Conservation (phyloP, 2,113 vertebrate genomes). For the Notothenia coriiceps region DNA sequence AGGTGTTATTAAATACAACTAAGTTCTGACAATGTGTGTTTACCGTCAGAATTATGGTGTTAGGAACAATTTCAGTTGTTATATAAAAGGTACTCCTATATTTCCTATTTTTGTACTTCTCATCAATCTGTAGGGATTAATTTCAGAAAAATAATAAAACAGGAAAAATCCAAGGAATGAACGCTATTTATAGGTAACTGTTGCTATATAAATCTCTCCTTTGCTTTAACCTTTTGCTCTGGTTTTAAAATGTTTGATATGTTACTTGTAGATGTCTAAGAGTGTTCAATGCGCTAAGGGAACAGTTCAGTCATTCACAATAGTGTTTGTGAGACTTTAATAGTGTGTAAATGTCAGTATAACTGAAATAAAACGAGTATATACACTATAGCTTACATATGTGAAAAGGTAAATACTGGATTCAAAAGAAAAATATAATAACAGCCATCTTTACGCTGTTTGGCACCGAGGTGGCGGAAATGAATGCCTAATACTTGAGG, state of each 20-base stretch:
- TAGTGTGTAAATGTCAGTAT: neutral
- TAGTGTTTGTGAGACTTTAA: neutral
- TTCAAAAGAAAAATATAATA: neutral
- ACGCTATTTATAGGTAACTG: constrained; percentile 25
- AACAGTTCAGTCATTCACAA: neutral
- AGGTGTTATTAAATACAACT: constrained; percentile 52
- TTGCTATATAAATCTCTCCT: neutral
- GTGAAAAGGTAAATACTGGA: neutral
- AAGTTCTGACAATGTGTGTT: neutral
- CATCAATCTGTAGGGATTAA: constrained; percentile 42
- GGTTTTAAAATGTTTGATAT: neutral
- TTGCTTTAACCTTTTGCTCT: neutral
- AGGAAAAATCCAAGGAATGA: constrained; percentile 20
- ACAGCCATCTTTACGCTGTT: neutral
- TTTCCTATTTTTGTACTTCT: constrained; percentile 44
- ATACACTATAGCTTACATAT: neutral
- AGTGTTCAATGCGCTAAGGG: neutral
- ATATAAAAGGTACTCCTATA: constrained; percentile 39
- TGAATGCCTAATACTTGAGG: constrained; percentile 48
- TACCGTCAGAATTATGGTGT: constrained; percentile 11
- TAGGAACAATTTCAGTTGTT: constrained; percentile 35
- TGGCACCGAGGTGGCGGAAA: constrained; percentile 32
- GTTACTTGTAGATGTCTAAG: constrained; percentile 4
- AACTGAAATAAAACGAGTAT: neutral
- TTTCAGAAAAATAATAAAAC: constrained; percentile 40